These are phyloP conservation scores for Syngnathus typhle DNA, from an alignment of 2,113 vertebrate species.

Conservation along the genomic window DNA sequence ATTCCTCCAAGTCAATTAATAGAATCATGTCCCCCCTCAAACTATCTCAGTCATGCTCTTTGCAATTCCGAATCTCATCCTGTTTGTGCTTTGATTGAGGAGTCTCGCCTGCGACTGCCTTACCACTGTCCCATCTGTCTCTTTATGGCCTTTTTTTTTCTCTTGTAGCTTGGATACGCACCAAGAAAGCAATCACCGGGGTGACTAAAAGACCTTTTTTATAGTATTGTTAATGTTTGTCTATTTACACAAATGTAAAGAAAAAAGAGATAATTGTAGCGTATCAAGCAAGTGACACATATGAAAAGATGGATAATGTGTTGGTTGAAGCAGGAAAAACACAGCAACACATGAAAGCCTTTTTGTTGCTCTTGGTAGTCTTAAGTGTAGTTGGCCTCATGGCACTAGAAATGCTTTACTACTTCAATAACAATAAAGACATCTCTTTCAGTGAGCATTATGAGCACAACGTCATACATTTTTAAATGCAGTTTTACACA, in stretches of 20 bases:
- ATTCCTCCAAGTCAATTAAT: conserved; percentile 19
- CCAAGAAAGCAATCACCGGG: conserved; percentile 19
- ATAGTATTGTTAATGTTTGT: conserved; percentile 1
- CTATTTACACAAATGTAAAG: conserved; percentile 1
- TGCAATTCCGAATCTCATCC: conserved; percentile 12
- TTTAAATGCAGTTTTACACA: too few species aligned
- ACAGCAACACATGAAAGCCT: too few species aligned
- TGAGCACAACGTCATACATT: too few species aligned
- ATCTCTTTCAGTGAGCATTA: too few species aligned
- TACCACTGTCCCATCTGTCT: conserved; percentile 17
- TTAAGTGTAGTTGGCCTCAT: too few species aligned
- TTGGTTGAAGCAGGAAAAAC: not conserved
- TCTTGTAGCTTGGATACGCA: conserved; percentile 11
- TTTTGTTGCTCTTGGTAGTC: too few species aligned
- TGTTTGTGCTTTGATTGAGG: conserved; percentile 5
- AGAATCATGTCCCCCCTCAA: not conserved
- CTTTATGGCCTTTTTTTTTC: conserved; percentile 18
- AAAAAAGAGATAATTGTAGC: not conserved
- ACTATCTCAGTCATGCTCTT: not conserved
- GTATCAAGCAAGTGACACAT: not conserved
- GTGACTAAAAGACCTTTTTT: conserved; percentile 25
- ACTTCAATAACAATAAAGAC: too few species aligned
- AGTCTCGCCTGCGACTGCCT: conserved; percentile 13
- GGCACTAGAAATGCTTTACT: too few species aligned
- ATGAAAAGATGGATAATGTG: not conserved